Evolutionary conservation across 2,888 invertebrate species (phyloP).

Genomic region (Halictus ligatus): DNA sequence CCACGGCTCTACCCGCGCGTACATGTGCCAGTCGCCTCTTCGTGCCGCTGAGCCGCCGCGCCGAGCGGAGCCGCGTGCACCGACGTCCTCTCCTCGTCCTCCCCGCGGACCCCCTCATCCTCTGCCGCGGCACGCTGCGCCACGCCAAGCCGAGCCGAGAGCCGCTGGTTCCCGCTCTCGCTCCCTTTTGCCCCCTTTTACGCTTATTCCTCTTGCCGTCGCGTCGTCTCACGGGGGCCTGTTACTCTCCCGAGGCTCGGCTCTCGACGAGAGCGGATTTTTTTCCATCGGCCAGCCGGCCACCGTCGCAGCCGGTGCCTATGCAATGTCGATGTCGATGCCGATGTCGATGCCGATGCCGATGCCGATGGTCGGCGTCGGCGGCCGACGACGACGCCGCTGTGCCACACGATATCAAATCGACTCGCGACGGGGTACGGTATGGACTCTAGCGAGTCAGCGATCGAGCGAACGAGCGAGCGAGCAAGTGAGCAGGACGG

Average conservation of each 20-base stretch:
- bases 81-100: constrained; percentile 22
- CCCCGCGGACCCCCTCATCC: not conserved
- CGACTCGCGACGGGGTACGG: constrained; percentile 65
- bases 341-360: not conserved
- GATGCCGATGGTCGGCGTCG: constrained; percentile 44
- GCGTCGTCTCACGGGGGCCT: constrained; percentile 79
- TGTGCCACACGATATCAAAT: constrained; percentile 71
- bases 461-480: constrained; percentile 5
- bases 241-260: constrained; percentile 73
- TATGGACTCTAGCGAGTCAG: constrained; percentile 11
- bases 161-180: constrained; percentile 13
- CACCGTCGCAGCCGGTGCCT: constrained; percentile 48
- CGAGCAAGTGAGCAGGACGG: constrained; percentile 29
- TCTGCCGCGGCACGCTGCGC: not conserved
- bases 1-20: constrained; percentile 60
- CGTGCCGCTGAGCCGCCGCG: constrained; percentile 44
- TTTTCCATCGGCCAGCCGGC: constrained; percentile 69
- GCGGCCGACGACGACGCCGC: constrained; percentile 58
- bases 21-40: constrained; percentile 56
- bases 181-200: constrained; percentile 48
- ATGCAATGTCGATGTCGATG: not conserved
- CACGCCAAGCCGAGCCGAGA: not conserved
- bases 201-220: constrained; percentile 61
- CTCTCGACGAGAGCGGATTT: constrained; percentile 63
- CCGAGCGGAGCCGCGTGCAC: constrained; percentile 29